phyloP scores from a whole-genome alignment of 2,113 vertebrate genomes.

The Solea solea region DNA sequence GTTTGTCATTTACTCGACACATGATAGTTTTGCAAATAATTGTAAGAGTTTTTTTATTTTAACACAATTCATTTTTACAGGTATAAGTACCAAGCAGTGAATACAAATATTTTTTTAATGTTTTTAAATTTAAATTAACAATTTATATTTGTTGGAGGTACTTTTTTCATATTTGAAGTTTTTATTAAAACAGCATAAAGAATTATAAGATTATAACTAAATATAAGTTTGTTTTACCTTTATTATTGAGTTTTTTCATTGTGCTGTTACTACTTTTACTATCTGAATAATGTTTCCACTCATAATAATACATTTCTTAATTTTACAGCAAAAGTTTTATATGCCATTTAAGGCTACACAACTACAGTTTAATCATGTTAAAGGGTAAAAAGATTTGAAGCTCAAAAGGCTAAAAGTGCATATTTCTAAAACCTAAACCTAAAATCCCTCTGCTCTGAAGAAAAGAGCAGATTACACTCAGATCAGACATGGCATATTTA shows the following conservation, averaged over 20 bases:
- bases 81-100: too few relatives aligned
- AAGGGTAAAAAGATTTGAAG: neutral
- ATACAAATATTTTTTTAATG: too few relatives aligned
- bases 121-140: too few relatives aligned
- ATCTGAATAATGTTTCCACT: constrained; percentile 8
- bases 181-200: too few relatives aligned
- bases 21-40: too few relatives aligned
- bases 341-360: constrained; percentile 7
- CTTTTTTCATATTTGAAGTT: too few relatives aligned
- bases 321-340: constrained; percentile 11
- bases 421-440: constrained; percentile 47
- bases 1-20: too few relatives aligned
- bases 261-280: constrained; percentile 1
- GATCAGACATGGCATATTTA: constrained; percentile 53
- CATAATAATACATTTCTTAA: constrained; percentile 9
- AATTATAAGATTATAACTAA: too few relatives aligned
- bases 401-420: constrained; percentile 2
- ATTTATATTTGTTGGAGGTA: too few relatives aligned
- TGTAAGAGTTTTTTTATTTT: too few relatives aligned
- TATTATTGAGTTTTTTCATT: neutral
- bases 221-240: neutral
- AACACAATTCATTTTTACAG: too few relatives aligned
- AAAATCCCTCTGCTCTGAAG: constrained; percentile 30
- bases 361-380: constrained; percentile 15
- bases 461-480: constrained; percentile 55